Base-by-base conservation (phyloP, 2,797 vertebrate genomes). In the Rhinogobio ventralis region DNA sequence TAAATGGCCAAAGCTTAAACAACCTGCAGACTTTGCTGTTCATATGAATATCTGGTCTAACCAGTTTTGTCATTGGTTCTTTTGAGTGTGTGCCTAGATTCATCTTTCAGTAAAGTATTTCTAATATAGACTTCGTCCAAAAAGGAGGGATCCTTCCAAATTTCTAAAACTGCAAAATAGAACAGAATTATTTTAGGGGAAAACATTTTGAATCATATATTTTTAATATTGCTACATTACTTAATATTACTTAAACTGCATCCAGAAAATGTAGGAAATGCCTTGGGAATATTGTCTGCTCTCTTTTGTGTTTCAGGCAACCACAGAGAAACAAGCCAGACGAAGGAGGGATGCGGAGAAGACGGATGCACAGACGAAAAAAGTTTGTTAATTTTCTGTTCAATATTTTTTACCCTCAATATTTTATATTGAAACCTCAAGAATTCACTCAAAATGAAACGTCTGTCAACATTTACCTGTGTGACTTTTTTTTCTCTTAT, bases 271-370 rank as follows among this genome's bases (percentile, higher is more conserved):
- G 6, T 46, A 64, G 36, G 15, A 39, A 62, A 79, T 3, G 4
- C 2, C 15, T 20, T 23, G 9, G 25, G n/a, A 78, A 53, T 36
- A 9, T 60, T 60, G 33, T 76, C 0, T 23, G 20, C 25, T n/a
- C 5, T 62, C 45, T 8, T 14, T 51, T 67, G 66, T 83, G 13
- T 88, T 84, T 84, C 88, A 93, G 93, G 0, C 83, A 23, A 15
- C 46, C 19, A 45, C 89, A 17, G 76, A 20, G 19, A 0, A 79
- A 5, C 0, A 68, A 6, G 36, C 4, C 19, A 87, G 83, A 83
- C 90, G 1, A 20, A 90, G 49, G 82, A 89, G 91, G 19, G 82
- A 39, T 0, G 13, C 14, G 20, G 78, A 51, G 7, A 28, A 72
- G 19, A 49, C 33, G n/a, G 92, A n/a, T 23, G 73, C 1, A 72